phyloP scores from a whole-genome alignment of 2,113 vertebrate genomes.

The Ailuropoda melanoleuca region DNA sequence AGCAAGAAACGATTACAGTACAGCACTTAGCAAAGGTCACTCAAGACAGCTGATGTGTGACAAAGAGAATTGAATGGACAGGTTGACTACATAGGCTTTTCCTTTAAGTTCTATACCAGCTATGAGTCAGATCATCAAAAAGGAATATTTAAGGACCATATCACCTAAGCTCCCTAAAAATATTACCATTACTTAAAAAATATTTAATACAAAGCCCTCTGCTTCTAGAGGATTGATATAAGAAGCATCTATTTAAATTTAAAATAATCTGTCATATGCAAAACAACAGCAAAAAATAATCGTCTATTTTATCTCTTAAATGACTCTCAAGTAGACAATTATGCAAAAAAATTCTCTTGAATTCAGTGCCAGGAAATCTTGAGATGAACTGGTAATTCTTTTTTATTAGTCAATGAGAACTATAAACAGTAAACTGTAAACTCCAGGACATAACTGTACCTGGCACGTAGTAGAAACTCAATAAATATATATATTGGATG shows the following conservation, averaged over 20 bases:
- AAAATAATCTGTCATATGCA: slow-evolving; percentile 42
- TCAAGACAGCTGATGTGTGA: slow-evolving; percentile 6
- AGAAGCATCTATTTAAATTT: slow-evolving; percentile 45
- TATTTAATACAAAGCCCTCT: background rate
- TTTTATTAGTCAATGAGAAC: background rate
- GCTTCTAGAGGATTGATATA: slow-evolving; percentile 18
- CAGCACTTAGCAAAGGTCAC: slow-evolving; percentile 1
- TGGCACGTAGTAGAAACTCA: slow-evolving; percentile 18
- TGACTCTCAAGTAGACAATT: slow-evolving; percentile 24
- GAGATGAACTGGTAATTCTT: background rate
- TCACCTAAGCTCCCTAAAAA: background rate
- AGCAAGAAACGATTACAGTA: background rate
- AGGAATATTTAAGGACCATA: slow-evolving; percentile 29
- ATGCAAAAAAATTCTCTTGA: slow-evolving; percentile 34
- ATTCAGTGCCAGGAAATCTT: slow-evolving; percentile 36
- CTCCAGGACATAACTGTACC: background rate
- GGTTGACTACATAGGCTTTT: background rate
- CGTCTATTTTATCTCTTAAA: background rate
- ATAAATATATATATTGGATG: background rate
- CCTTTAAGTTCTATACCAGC: background rate
- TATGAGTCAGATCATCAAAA: slow-evolving; percentile 38
- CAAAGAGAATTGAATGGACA: background rate
- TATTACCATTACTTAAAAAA: slow-evolving; percentile 41
- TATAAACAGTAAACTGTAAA: slow-evolving; percentile 10
- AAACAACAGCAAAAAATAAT: slow-evolving; percentile 40